Conservation (phyloP, 1,140 invertebrate genomes). For the Drosophila oshimai region DNA sequence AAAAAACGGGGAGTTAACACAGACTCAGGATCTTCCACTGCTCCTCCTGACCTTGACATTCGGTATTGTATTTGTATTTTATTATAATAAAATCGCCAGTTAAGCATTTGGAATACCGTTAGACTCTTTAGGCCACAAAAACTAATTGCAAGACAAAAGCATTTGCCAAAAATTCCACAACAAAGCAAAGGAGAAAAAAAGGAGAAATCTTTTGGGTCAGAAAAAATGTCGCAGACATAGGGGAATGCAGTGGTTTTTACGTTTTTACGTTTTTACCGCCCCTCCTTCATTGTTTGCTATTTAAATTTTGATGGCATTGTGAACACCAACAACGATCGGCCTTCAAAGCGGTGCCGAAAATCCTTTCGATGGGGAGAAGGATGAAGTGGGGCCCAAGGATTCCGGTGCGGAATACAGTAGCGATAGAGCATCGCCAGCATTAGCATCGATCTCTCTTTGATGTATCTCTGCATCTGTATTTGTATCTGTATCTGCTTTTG, state of each 20-base stretch:
- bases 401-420: conserved; percentile 71
- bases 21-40: neutral
- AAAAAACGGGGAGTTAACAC: conserved; percentile 25
- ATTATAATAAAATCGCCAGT: neutral
- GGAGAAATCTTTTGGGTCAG: neutral
- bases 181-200: neutral
- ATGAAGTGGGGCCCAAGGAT: neutral
- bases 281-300: conserved; percentile 51
- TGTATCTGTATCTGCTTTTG: conserved; percentile 43
- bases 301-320: conserved; percentile 81
- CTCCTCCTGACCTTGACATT: conserved; percentile 45
- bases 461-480: conserved; percentile 28
- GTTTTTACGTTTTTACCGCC: conserved; percentile 29
- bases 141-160: conserved; percentile 63
- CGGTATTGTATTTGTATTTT: neutral
- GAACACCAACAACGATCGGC: conserved; percentile 48
- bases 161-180: conserved; percentile 52
- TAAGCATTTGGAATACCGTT: conserved; percentile 30
- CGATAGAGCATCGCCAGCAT: conserved; percentile 38
- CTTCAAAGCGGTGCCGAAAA: conserved; percentile 63
- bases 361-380: neutral
- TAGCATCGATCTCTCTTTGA: conserved; percentile 68
- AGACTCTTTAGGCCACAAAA: conserved; percentile 23
- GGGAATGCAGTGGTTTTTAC: conserved; percentile 62
- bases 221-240: conserved; percentile 75